A percentile compares a stretch with the other conserved stretches of the same genome.
Evolutionary conservation across 1,140 invertebrate species (phyloP).

Genomic region (Drosophila chauvacae): DNA sequence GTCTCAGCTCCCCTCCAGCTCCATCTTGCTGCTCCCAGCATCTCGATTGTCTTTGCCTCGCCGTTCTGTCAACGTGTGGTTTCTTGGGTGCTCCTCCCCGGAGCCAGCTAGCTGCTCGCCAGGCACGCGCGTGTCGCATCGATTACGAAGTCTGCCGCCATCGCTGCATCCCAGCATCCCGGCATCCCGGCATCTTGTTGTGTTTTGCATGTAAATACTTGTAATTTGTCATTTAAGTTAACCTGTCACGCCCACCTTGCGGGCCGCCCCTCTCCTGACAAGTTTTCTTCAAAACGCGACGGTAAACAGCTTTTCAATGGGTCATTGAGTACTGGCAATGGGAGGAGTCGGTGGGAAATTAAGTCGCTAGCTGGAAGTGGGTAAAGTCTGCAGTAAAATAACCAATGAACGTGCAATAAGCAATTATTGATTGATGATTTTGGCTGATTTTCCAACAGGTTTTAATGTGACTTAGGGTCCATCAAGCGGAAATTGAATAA

Average conservation of each 20-base stretch:
- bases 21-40: neutral
- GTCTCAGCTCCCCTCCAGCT: neutral
- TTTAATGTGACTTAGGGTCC: neutral
- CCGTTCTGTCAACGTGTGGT: constrained; percentile 52
- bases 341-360: neutral
- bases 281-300: constrained; percentile 27
- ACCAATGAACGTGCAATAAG: constrained; percentile 9
- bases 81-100: constrained; percentile 22
- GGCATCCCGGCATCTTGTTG: constrained; percentile 54
- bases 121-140: constrained; percentile 60
- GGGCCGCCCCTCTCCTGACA: constrained; percentile 4
- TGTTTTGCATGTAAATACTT: constrained; percentile 70
- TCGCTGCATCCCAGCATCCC: constrained; percentile 19
- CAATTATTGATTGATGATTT: constrained; percentile 22
- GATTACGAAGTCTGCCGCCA: constrained; percentile 44
- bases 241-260: constrained; percentile 19
- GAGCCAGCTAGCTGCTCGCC: constrained; percentile 13
- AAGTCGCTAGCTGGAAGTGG: constrained; percentile 1
- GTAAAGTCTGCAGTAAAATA: neutral
- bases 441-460: neutral
- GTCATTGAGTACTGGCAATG: constrained; percentile 35
- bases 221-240: constrained; percentile 69
- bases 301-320: constrained; percentile 38
- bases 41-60: constrained; percentile 53
- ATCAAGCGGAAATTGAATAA: constrained; percentile 1